These are phyloP conservation scores for Oryzias javanicus DNA, from an alignment of 2,113 vertebrate species.

Conservation along the genomic window DNA sequence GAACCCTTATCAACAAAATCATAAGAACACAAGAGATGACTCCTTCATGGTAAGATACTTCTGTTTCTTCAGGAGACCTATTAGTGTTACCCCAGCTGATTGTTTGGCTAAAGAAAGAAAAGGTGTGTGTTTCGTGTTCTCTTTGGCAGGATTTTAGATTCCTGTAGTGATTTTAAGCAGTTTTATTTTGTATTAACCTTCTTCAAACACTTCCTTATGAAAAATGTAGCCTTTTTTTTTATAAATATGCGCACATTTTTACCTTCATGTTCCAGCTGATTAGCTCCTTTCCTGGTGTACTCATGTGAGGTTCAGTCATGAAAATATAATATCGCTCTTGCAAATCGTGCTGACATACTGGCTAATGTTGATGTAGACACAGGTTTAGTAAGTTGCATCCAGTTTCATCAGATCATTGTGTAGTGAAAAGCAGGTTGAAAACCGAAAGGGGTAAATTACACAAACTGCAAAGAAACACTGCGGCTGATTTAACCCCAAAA, in stretches of 20 bases:
- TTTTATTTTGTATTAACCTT: not conserved
- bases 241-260: not conserved
- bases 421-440: slow-evolving; percentile 3
- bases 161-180: not conserved
- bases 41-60: slow-evolving; percentile 53
- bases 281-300: not conserved
- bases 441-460: not conserved
- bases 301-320: slow-evolving; percentile 7
- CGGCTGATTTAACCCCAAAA: no score
- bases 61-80: slow-evolving; percentile 47
- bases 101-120: slow-evolving; percentile 44
- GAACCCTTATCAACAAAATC: slow-evolving; percentile 43
- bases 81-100: slow-evolving; percentile 59
- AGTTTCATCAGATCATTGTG: slow-evolving; percentile 1
- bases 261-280: slow-evolving; percentile 16
- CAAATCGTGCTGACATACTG: no score
- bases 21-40: slow-evolving; percentile 58
- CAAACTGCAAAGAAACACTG: not conserved
- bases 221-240: slow-evolving; percentile 40
- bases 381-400: slow-evolving; percentile 13
- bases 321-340: no score
- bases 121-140: slow-evolving; percentile 15
- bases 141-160: slow-evolving; percentile 22
- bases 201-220: slow-evolving; percentile 1
- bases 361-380: slow-evolving; percentile 23